Evolutionary conservation across 2,888 invertebrate species (phyloP).

Genomic region (Creontiades dilutus): DNA sequence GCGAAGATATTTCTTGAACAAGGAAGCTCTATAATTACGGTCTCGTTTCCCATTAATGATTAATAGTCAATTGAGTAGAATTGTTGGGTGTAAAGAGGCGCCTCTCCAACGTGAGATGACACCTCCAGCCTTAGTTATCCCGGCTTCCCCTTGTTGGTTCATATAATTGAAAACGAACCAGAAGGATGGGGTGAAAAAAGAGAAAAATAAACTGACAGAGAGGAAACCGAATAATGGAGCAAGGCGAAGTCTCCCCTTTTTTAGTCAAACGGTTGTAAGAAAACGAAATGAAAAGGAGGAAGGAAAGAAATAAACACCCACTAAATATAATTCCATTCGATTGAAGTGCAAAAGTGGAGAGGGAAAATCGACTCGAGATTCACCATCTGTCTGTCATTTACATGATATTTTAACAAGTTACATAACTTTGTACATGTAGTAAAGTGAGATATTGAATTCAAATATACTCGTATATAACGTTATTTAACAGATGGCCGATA

Average conservation of each 20-base stretch:
- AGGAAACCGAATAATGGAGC: slow-evolving; percentile 11
- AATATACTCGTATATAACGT: too few relatives aligned
- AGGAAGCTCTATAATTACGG: too few relatives aligned
- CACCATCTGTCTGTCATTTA: too few relatives aligned
- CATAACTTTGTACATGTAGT: too few relatives aligned
- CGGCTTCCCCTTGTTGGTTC: neutral
- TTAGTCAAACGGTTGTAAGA: neutral
- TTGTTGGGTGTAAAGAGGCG: neutral
- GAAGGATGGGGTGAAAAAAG: neutral
- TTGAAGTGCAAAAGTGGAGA: neutral
- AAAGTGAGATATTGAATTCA: too few relatives aligned
- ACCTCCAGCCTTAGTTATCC: neutral
- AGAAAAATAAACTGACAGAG: neutral
- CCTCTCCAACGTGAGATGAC: neutral
- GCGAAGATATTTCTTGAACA: too few relatives aligned
- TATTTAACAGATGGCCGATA: too few relatives aligned
- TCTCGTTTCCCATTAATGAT: neutral
- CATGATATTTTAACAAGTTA: too few relatives aligned
- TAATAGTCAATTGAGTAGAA: neutral
- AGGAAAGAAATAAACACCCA: neutral
- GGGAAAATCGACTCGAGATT: neutral
- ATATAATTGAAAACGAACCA: neutral
- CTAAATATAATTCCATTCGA: neutral
- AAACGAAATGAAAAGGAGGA: neutral
- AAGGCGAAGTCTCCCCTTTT: neutral